phyloP scores from a whole-genome alignment of 2,113 vertebrate genomes.

The Ptyas mucosa region DNA sequence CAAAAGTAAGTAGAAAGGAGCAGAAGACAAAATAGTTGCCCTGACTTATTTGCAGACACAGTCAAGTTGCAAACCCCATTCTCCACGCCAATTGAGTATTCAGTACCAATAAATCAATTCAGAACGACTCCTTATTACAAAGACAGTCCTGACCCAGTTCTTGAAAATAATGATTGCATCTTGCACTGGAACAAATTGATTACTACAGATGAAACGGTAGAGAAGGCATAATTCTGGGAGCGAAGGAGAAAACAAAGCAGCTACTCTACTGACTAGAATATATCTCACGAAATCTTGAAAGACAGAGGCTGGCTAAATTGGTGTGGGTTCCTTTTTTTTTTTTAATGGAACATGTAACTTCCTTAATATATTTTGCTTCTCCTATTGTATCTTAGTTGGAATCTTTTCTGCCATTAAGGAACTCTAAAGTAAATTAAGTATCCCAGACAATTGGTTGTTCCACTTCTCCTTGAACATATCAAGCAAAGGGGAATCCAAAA shows the following conservation, averaged over 20 bases:
- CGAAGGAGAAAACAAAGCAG: neutral
- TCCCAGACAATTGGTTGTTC: neutral
- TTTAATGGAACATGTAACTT: neutral
- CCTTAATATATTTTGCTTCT: neutral
- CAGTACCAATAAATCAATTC: conserved; percentile 9
- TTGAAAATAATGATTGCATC: conserved; percentile 1
- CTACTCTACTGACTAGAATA: neutral
- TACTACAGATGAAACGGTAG: neutral
- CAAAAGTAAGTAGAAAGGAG: neutral
- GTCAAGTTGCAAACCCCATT: conserved; percentile 1
- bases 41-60: neutral
- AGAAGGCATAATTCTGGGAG: neutral
- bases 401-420: neutral
- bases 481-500: neutral
- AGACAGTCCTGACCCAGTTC: neutral
- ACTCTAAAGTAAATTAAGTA: neutral
- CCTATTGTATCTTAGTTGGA: neutral
- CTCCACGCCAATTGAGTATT: neutral
- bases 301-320: neutral
- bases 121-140: neutral
- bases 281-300: neutral
- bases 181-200: neutral
- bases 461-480: neutral
- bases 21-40: neutral
- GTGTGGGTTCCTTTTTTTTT: neutral